Percentiles rank a stretch among this genome's conserved stretches.
Evolutionary conservation across 2,113 vertebrate genomes (phyloP).

Genomic region (Naja naja): DNA sequence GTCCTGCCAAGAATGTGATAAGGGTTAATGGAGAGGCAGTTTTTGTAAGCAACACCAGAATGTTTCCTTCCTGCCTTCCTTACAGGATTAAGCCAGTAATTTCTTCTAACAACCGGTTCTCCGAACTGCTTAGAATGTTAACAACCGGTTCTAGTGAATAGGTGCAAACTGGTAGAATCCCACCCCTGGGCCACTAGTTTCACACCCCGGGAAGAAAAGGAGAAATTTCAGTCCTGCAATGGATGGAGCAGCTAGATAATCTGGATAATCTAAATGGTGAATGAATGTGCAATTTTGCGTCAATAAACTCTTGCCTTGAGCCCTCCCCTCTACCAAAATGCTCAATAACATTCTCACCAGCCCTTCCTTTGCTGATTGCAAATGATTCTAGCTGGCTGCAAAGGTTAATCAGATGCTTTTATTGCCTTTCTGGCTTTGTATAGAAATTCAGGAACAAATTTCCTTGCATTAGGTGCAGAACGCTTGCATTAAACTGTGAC

Average conservation of each 20-base stretch:
- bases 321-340: neutral
- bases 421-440: constrained; percentile 10
- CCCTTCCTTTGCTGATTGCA: neutral
- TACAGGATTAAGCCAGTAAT: too few relatives aligned
- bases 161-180: too few relatives aligned
- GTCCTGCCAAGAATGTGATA: too few relatives aligned
- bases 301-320: neutral
- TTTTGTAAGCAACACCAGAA: too few relatives aligned
- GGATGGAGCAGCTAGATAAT: neutral
- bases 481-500: constrained; percentile 19
- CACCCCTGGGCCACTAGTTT: too few relatives aligned
- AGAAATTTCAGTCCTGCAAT: neutral
- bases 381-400: neutral
- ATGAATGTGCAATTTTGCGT: neutral
- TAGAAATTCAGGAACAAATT: constrained; percentile 26
- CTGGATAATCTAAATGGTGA: constrained; percentile 18
- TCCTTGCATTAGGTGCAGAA: constrained; percentile 17
- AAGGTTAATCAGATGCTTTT: neutral
- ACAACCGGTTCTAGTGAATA: too few relatives aligned
- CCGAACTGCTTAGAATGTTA: too few relatives aligned
- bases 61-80: too few relatives aligned
- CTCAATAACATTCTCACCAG: neutral
- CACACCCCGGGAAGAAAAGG: too few relatives aligned
- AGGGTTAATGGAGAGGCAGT: too few relatives aligned
- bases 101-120: too few relatives aligned